These are phyloP conservation scores for Falco rusticolus DNA, from an alignment of 2,797 vertebrate genomes.

Conservation along the genomic window DNA sequence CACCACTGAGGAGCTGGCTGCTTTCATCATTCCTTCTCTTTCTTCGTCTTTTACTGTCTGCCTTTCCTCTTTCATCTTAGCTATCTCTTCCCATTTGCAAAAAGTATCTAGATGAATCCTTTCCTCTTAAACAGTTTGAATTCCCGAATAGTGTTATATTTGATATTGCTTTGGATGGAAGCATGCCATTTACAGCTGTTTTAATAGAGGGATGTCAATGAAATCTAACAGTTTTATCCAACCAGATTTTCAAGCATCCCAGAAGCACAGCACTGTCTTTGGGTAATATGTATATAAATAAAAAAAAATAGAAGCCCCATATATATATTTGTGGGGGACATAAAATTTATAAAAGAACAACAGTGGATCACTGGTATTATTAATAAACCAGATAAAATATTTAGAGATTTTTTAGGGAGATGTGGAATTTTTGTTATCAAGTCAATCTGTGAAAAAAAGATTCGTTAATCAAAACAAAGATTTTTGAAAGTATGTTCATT, in stretches of 20 bases:
- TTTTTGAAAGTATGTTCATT: neutral
- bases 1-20: neutral
- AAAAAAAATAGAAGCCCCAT: neutral
- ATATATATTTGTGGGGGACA: neutral
- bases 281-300: neutral
- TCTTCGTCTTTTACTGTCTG: neutral
- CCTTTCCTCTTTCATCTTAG: neutral
- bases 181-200: neutral
- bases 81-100: neutral
- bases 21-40: neutral
- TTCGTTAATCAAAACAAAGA: neutral
- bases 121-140: neutral
- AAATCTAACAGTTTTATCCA: neutral
- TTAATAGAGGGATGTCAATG: neutral
- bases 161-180: neutral
- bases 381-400: neutral
- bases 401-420: neutral
- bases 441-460: neutral
- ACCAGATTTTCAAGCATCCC: neutral
- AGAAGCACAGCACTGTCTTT: neutral
- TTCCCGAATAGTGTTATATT: rapidly evolving
- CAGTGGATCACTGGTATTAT: neutral
- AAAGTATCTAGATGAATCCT: neutral
- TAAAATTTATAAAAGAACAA: neutral
- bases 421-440: neutral